These are phyloP conservation scores for Psittacula echo DNA, from an alignment of 2,797 vertebrate genomes.

Conservation along the genomic window DNA sequence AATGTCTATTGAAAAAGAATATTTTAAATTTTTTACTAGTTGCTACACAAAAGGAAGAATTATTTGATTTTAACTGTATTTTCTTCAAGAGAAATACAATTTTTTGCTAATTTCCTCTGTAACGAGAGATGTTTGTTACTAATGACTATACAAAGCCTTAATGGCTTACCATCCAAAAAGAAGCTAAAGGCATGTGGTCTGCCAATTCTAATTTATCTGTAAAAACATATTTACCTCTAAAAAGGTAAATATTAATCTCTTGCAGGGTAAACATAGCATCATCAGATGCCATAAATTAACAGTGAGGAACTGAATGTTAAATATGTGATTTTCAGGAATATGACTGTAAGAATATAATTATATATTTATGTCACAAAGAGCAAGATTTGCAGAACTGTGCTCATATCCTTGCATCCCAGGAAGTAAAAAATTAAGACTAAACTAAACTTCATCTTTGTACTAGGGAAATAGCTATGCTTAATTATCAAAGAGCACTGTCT, in stretches of 20 bases:
- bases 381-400: not conserved
- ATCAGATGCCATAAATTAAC: not conserved
- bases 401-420: not conserved
- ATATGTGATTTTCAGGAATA: not conserved
- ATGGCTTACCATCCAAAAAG: not conserved
- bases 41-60: not conserved
- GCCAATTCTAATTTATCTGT: not conserved
- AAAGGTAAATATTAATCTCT: not conserved
- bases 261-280: not conserved
- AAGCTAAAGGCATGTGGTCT: not conserved
- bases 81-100: not conserved
- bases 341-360: not conserved
- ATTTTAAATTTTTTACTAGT: not conserved
- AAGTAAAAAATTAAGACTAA: not conserved
- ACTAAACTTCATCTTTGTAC: not conserved
- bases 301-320: not conserved
- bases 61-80: not conserved
- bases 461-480: not conserved
- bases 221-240: not conserved
- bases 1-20: not conserved
- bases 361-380: not conserved
- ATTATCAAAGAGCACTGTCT: not conserved
- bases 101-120: not conserved
- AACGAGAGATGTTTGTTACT: not conserved
- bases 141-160: not conserved